A percentile compares a stretch with the other conserved stretches of the same genome.
Evolutionary conservation across 1,140 invertebrate species (phyloP).

Genomic region (Leptinotarsa texana): DNA sequence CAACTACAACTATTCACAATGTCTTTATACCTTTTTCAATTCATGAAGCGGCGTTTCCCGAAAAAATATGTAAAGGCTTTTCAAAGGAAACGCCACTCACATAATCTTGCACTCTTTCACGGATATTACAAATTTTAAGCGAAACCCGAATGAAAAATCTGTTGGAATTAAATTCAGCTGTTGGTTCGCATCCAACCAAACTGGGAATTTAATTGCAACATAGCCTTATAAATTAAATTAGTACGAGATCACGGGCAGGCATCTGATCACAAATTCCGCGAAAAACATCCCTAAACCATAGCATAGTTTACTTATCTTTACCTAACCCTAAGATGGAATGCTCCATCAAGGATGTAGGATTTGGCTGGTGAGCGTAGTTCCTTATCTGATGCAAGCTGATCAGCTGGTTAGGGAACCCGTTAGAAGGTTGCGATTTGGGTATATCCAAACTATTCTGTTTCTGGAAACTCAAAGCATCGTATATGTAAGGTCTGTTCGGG

Average conservation of each 20-base stretch:
- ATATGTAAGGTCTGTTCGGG: slow-evolving; percentile 82
- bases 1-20: slow-evolving; percentile 39
- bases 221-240: slow-evolving; percentile 19
- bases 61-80: neutral
- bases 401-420: slow-evolving; percentile 89
- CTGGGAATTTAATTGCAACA: neutral
- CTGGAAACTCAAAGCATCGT: slow-evolving; percentile 88
- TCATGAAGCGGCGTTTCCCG: slow-evolving; percentile 14
- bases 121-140: slow-evolving; percentile 19
- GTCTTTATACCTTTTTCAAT: slow-evolving; percentile 41
- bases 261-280: slow-evolving; percentile 10
- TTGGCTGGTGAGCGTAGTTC: slow-evolving; percentile 93
- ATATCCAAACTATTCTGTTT: slow-evolving; percentile 60
- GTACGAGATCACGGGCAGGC: slow-evolving; percentile 26
- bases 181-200: neutral
- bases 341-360: slow-evolving; percentile 62
- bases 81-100: neutral
- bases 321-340: slow-evolving; percentile 61
- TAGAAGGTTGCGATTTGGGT: slow-evolving; percentile 60
- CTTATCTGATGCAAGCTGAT: slow-evolving; percentile 95
- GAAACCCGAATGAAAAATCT: neutral
- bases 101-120: slow-evolving; percentile 6
- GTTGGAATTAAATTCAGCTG: neutral
- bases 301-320: slow-evolving; percentile 59
- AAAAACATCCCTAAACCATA: neutral